Evolutionary conservation across 2,797 vertebrate genomes (phyloP), one percentile per base, ranked within the genome.

Genomic region (Antennarius maculatus): DNA sequence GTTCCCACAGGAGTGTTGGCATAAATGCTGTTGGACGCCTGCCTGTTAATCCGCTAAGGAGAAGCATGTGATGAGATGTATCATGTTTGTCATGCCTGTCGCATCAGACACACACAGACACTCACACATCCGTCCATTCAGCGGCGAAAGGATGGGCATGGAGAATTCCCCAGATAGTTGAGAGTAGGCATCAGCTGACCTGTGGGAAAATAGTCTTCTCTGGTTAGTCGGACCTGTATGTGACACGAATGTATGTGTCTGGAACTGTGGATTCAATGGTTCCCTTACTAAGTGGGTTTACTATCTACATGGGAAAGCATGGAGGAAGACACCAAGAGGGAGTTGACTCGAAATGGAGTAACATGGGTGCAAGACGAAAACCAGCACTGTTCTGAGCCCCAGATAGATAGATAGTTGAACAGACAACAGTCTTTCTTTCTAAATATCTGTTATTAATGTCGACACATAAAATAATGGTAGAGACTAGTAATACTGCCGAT

Each of bases 61-160:
- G 88, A 90, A 85, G 85, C 90, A 88, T 91, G 86, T 88, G 90
- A 92, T 90, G 88, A 89, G 90, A 89, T 91, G 89, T 88, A 90
- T 90, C 88, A 85, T 88, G 91, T 90, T 82, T 67, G 88, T 90
- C 88, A 91, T 88, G 87, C 83, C 84, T 56, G 50, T 76, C 63
- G 81, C 82, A 76, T 86, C 83, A 85, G 76, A 85, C 79, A 79
- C 79, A 86, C 84, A 86, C 81, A 71, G 73, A 76, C 79, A 83
- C 65, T 73, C 66, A 54, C 60, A 71, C 53, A 28, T 68, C 66
- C 84, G 76, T 80, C 77, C 48, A n/a, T 75, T 74, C 61, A 31
- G 57, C 3, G 5, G 55, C 42, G 60, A 61, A 75, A 68, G 55
- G 49, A 64, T 5, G 60, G 61, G 80, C 66, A 54, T 48, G 66